These are phyloP conservation scores for Bos taurus DNA, from an alignment of 2,113 vertebrate species.

Conservation along the genomic window DNA sequence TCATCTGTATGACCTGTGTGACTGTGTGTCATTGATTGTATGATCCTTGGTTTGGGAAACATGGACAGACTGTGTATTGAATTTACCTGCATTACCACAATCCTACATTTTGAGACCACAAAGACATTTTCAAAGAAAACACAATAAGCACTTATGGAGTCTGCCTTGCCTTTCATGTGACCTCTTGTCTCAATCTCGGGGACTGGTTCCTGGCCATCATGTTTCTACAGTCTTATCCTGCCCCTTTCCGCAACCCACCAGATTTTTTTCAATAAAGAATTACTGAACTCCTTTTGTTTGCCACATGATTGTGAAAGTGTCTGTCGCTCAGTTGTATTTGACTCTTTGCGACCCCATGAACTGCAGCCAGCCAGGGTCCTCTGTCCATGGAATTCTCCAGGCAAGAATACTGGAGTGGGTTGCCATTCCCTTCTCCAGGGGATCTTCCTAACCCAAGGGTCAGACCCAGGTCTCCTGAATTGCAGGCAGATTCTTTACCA, in stretches of 20 bases:
- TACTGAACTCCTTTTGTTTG: not conserved
- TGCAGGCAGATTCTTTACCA: not conserved
- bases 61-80: not conserved
- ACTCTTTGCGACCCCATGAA: not conserved
- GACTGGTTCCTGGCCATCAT: not conserved
- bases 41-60: not conserved
- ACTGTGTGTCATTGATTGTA: not conserved
- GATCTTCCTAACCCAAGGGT: not conserved
- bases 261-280: not conserved
- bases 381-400: not conserved
- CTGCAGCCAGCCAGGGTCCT: not conserved
- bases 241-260: not conserved
- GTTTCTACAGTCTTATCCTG: not conserved
- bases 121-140: not conserved
- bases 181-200: not conserved
- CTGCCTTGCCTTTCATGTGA: not conserved
- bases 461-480: not conserved
- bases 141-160: not conserved
- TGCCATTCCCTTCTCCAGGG: not conserved
- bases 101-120: not conserved
- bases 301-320: not conserved
- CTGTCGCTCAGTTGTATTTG: not conserved
- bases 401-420: not conserved
- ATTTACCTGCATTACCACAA: not conserved
- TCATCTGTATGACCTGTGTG: not conserved